phyloP scores from a whole-genome alignment of 2,797 vertebrate genomes.

The Chelonia mydas region DNA sequence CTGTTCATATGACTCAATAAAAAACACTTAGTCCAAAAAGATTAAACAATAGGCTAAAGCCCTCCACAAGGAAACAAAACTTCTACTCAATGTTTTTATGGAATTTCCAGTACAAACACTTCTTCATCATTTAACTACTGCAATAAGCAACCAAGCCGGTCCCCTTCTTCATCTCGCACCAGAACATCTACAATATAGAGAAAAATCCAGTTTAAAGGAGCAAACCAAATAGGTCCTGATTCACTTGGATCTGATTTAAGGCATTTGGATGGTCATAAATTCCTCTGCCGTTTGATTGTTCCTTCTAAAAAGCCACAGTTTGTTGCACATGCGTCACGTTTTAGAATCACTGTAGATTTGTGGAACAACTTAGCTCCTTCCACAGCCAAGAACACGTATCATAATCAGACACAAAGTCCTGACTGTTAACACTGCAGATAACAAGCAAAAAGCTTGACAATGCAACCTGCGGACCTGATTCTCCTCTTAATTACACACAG shows the following conservation, averaged over 20 bases:
- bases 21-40: slow-evolving; percentile 11
- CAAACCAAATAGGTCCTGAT: neutral
- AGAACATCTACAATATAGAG: slow-evolving; percentile 20
- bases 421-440: neutral
- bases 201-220: slow-evolving; percentile 23
- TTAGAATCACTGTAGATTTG: neutral
- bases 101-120: slow-evolving; percentile 31
- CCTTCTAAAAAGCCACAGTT: neutral
- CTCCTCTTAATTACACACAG: neutral
- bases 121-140: slow-evolving; percentile 1
- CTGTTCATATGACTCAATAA: neutral
- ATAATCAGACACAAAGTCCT: neutral
- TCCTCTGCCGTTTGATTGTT: neutral
- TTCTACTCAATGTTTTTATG: slow-evolving; percentile 35
- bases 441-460: neutral
- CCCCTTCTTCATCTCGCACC: neutral
- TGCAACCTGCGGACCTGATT: neutral
- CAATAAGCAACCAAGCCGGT: slow-evolving; percentile 18
- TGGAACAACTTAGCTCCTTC: neutral
- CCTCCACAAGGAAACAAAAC: slow-evolving; percentile 2
- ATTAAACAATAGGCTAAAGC: slow-evolving; percentile 12
- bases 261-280: neutral
- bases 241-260: slow-evolving; percentile 16
- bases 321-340: neutral
- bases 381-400: neutral